phyloP scores from a whole-genome alignment of 1,140 invertebrate genomes.

The Pinna nobilis region DNA sequence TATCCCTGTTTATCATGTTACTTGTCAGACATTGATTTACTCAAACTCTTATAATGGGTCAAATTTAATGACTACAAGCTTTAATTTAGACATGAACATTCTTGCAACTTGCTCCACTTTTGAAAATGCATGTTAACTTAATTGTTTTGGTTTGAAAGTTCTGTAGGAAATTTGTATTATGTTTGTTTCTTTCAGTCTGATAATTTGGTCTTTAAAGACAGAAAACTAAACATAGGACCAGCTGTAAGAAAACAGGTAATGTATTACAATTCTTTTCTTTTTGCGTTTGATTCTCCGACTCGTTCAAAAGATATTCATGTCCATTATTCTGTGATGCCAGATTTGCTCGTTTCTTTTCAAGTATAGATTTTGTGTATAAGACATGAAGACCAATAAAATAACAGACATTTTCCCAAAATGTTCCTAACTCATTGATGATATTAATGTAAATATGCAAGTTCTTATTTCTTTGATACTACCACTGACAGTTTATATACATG shows the following conservation, averaged over 20 bases:
- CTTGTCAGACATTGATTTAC: too few species aligned
- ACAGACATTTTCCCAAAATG: not conserved
- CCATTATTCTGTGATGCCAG: too few species aligned
- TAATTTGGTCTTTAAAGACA: constrained; percentile 85
- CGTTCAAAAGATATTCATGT: too few species aligned
- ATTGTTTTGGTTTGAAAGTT: constrained; percentile 24
- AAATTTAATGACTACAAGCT: too few species aligned
- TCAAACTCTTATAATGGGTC: too few species aligned
- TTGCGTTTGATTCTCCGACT: too few species aligned
- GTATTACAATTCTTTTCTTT: too few species aligned
- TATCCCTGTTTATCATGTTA: too few species aligned
- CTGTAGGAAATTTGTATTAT: constrained; percentile 47
- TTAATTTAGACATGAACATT: too few species aligned
- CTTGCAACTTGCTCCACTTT: too few species aligned
- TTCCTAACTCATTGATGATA: not conserved
- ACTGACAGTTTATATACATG: not conserved
- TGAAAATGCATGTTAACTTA: not conserved
- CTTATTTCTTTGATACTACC: not conserved
- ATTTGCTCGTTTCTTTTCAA: too few species aligned
- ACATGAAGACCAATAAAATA: not conserved
- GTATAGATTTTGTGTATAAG: not conserved
- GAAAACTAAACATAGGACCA: constrained; percentile 92
- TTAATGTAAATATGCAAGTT: not conserved
- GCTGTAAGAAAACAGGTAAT: constrained; percentile 89
- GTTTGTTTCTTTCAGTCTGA: constrained; percentile 79